These are phyloP conservation scores for Zelostemma sp. DNA, from an alignment of 1,140 invertebrate genomes.

Conservation along the genomic window DNA sequence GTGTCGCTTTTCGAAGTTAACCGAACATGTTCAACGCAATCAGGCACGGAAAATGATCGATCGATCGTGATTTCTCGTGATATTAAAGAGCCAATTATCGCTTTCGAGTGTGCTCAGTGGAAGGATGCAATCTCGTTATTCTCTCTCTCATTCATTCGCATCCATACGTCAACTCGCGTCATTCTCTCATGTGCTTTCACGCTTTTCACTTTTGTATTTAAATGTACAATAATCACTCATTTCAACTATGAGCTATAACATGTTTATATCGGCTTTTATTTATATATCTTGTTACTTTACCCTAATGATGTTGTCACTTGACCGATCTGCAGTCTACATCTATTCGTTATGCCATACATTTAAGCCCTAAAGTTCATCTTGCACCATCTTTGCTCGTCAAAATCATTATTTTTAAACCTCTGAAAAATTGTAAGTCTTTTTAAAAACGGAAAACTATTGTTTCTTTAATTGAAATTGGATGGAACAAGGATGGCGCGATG, in stretches of 20 bases:
- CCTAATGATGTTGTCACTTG: slow-evolving; percentile 32
- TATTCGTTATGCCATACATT: slow-evolving; percentile 43
- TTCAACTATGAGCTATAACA: slow-evolving; percentile 22
- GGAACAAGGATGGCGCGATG: slow-evolving; percentile 11
- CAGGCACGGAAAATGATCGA: slow-evolving; percentile 14
- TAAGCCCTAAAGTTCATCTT: slow-evolving; percentile 34
- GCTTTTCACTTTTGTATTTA: slow-evolving; percentile 14
- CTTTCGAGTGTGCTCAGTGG: slow-evolving; percentile 32
- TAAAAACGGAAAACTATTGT: too few species aligned
- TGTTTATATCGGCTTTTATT: slow-evolving; percentile 39
- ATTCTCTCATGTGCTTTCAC: slow-evolving; percentile 23
- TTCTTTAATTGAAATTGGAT: too few species aligned
- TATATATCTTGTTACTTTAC: slow-evolving; percentile 38
- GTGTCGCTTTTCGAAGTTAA: too few species aligned
- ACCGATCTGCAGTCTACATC: slow-evolving; percentile 35
- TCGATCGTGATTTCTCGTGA: slow-evolving; percentile 10
- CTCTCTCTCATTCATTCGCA: background rate
- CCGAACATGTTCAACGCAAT: slow-evolving; percentile 1
- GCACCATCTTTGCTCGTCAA: background rate
- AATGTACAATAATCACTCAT: slow-evolving; percentile 28
- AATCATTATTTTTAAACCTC: too few species aligned
- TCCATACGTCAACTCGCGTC: slow-evolving; percentile 1
- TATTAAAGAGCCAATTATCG: background rate
- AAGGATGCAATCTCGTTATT: slow-evolving; percentile 12
- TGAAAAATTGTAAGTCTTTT: too few species aligned